These are phyloP conservation scores for Aphelocoma californica DNA, from an alignment of 2,797 vertebrate species.

Conservation along the genomic window DNA sequence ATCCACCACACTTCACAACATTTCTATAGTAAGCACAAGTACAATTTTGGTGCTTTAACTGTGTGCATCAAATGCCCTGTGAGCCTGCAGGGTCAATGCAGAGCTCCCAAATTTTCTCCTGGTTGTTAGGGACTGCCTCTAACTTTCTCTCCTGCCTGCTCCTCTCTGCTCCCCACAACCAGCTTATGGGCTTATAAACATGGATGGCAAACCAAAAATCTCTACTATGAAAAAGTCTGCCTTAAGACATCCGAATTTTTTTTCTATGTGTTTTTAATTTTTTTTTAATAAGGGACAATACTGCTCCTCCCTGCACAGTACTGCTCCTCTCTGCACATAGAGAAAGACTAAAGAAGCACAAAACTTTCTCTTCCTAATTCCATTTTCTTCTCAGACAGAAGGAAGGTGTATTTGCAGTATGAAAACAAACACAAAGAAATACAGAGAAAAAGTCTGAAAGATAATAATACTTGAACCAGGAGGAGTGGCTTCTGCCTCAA, in stretches of 20 bases:
- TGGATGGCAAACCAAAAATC: neutral
- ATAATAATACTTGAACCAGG: neutral
- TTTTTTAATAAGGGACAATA: neutral
- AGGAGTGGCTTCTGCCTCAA: neutral
- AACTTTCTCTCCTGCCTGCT: neutral
- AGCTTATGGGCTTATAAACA: neutral
- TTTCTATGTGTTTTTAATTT: neutral
- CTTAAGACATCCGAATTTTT: neutral
- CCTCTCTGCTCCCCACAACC: neutral
- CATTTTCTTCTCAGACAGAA: neutral
- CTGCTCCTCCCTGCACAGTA: neutral
- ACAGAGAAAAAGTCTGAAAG: neutral
- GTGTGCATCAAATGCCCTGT: neutral
- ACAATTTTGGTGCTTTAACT: neutral
- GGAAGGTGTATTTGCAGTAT: neutral
- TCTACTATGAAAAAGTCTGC: neutral
- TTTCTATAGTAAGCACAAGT: neutral
- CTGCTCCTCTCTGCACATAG: neutral
- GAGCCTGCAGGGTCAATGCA: neutral
- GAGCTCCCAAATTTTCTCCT: neutral
- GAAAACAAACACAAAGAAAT: neutral
- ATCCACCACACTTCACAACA: neutral
- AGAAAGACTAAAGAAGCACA: neutral
- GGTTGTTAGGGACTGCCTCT: neutral
- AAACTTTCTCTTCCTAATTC: neutral